These are phyloP conservation scores for Sceliomorpha sp. DNA, from an alignment of 2,888 invertebrate genomes.

Conservation along the genomic window DNA sequence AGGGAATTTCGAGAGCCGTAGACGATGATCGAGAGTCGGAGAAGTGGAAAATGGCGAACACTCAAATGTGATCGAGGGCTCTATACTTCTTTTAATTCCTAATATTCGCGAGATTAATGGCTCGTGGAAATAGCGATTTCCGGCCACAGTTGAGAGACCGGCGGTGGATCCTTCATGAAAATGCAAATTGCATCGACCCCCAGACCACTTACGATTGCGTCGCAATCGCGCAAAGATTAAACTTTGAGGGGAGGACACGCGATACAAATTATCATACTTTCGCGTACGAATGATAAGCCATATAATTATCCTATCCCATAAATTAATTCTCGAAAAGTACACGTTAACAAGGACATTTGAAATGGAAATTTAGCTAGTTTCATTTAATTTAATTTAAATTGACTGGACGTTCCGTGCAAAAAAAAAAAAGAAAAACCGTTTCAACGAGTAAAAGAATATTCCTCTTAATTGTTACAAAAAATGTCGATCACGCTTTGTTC, in stretches of 20 bases:
- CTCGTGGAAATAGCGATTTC: constrained; percentile 10
- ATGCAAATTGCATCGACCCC: constrained; percentile 20
- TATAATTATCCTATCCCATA: no score
- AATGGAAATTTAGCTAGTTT: no score
- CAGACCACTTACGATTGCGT: background rate
- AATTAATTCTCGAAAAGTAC: no score
- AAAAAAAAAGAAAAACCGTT: no score
- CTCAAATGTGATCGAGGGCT: constrained; percentile 23
- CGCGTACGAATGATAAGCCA: no score
- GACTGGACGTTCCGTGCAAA: no score
- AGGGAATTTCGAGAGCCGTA: constrained; percentile 11
- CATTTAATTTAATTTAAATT: no score
- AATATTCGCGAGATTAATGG: constrained; percentile 24
- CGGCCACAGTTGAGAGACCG: constrained; percentile 12
- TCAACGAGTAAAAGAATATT: no score
- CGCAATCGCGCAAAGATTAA: background rate
- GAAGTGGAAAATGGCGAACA: constrained; percentile 30
- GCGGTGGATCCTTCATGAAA: constrained; percentile 10
- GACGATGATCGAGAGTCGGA: constrained; percentile 25
- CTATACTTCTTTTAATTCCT: constrained; percentile 24
- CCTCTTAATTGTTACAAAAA: constrained; percentile 44
- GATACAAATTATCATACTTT: background rate
- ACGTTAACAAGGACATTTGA: no score
- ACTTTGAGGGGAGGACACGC: background rate
- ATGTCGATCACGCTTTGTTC: no score